phyloP scores from a whole-genome alignment of 2,888 invertebrate genomes.

The Melieria crassipennis region DNA sequence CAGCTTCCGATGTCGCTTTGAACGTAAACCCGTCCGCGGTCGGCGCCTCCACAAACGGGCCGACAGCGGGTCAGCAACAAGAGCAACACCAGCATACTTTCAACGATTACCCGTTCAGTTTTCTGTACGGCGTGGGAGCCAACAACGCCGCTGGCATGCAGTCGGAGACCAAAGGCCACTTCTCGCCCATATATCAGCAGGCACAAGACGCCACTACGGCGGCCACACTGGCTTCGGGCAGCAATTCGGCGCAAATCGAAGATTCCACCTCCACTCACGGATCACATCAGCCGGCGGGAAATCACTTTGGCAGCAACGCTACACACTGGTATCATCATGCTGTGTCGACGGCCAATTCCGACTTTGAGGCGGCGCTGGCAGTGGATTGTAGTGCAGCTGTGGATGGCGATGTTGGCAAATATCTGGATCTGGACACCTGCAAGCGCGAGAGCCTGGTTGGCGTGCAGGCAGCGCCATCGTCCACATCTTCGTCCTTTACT shows the following conservation, averaged over 20 bases:
- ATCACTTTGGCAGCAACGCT: constrained; percentile 29
- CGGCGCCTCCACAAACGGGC: constrained; percentile 26
- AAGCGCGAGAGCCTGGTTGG: constrained; percentile 51
- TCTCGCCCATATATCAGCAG: constrained; percentile 43
- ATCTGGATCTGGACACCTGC: constrained; percentile 63
- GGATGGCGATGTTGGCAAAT: constrained; percentile 60
- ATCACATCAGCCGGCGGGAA: constrained; percentile 31
- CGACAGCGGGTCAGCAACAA: constrained; percentile 28
- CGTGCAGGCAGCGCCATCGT: constrained; percentile 45
- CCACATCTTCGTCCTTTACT: constrained; percentile 56
- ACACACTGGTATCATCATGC: constrained; percentile 37
- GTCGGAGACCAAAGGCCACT: constrained; percentile 32
- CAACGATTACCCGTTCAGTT: constrained; percentile 55
- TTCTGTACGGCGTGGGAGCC: constrained; percentile 47
- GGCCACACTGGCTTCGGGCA: constrained; percentile 56
- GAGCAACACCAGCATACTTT: constrained; percentile 43
- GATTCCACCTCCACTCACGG: constrained; percentile 37
- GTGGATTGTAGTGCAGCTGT: constrained; percentile 57
- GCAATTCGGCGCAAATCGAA: constrained; percentile 43
- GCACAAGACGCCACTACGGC: constrained; percentile 55
- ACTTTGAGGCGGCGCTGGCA: constrained; percentile 55
- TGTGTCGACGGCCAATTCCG: constrained; percentile 45
- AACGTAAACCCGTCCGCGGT: neutral
- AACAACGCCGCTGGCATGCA: constrained; percentile 28
- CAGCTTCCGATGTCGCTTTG: constrained; percentile 45